Base-by-base conservation (phyloP, 2,797 vertebrate species). In the Notolabrus celidotus region DNA sequence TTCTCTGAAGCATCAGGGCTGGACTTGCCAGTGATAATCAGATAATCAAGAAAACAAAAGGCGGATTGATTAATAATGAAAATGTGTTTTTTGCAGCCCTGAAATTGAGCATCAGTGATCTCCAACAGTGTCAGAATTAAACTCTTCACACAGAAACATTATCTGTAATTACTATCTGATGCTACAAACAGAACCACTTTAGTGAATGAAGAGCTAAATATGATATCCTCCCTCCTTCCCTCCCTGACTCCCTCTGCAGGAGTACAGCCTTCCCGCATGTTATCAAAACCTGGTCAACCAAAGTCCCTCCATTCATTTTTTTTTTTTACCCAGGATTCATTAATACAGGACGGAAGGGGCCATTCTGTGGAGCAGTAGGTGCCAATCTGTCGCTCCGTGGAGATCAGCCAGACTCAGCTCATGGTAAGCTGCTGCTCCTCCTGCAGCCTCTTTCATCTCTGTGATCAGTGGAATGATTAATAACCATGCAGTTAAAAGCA, bases 361-460 rank as follows among this genome's bases (percentile, higher is more conserved):
- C 83, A 80, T 80, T 90, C 85, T 89, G 90, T 49, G 89, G 86
- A 90, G 77, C 89, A 90, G 84, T 78, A 79, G 85, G 91, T 76
- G 75, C 86, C 92, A 92, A 93, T 92, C 92, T 92, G 91, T 91
- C 83, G 78, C 88, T 79, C 57, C 0, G 76, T 92, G 89, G 92
- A 92, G 71, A 80, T 70, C 58, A 49, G 88, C 90, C 92, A 92
- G 87, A 58, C 68, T 77, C 69, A 20, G 77, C 80, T 80, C 84
- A 56, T 57, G 81, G 72, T 81, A 72, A 82, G 82, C 83, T 82
- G 71, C 69, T 33, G 50, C 78, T 81, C 64, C 74, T 84, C 69
- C 75, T 71, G 72, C 25, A 49, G 71, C 75, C 79, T 78, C 51
- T 55, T 62, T 20, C 50, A 78, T 77, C 52, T 19, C 69, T 74